A percentile compares a stretch with the other conserved stretches of the same genome.
These are phyloP conservation scores for Globodera ellingtonae DNA, from an alignment of 1,140 invertebrate genomes.

Conservation along the genomic window DNA sequence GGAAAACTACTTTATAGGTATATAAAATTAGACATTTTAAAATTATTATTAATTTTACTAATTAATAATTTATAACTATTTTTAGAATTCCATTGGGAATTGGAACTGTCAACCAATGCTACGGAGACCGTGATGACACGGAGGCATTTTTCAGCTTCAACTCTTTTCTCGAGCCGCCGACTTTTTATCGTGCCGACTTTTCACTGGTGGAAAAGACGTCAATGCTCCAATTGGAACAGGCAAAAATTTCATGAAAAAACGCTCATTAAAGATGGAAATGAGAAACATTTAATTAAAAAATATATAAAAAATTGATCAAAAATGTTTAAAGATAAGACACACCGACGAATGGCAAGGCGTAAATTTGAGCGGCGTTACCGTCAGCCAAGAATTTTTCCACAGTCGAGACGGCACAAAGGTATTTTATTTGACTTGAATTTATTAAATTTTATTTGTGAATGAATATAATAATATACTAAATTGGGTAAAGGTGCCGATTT, in stretches of 20 bases:
- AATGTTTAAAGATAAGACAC: conserved; percentile 19
- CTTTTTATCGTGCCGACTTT: conserved; percentile 85
- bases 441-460: no score
- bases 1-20: conserved; percentile 71
- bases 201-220: conserved; percentile 72
- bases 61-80: neutral
- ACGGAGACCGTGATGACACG: conserved; percentile 80
- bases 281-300: no score
- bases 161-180: conserved; percentile 88
- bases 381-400: conserved; percentile 86
- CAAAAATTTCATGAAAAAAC: conserved; percentile 32
- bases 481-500: conserved; percentile 79
- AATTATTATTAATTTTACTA: neutral
- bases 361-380: conserved; percentile 78
- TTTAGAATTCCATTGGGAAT: conserved; percentile 72
- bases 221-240: conserved; percentile 66
- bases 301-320: neutral
- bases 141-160: conserved; percentile 92
- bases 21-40: neutral
- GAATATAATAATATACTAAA: neutral
- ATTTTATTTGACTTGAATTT: neutral
- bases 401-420: conserved; percentile 89
- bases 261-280: conserved; percentile 21
- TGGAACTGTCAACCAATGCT: conserved; percentile 81
- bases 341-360: conserved; percentile 80